Evolutionary conservation across 2,113 vertebrate species (phyloP).

Genomic region (Boulengeromyrus knoepffleri): DNA sequence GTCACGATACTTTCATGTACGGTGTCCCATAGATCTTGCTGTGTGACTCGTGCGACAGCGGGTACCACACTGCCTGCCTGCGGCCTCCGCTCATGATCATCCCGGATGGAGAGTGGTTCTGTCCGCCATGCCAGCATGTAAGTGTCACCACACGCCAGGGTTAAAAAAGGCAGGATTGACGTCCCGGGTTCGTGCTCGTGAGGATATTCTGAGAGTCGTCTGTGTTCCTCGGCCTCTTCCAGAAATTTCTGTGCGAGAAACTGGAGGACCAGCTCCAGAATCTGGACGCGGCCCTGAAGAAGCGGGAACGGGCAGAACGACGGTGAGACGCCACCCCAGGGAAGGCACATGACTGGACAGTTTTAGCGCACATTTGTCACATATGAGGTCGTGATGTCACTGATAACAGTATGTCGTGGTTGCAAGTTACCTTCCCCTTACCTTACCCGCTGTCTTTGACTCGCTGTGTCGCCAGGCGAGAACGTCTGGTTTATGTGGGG

Average conservation of each 20-base stretch:
- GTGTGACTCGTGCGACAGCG: conserved; percentile 88
- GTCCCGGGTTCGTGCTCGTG: not conserved
- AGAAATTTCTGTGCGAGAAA: conserved; percentile 94
- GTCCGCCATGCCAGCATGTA: conserved; percentile 95
- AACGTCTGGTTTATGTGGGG: conserved; percentile 91
- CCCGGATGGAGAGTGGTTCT: conserved; percentile 97
- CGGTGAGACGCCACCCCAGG: conserved; percentile 56
- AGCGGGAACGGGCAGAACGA: conserved; percentile 86
- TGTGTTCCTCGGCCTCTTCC: conserved; percentile 19
- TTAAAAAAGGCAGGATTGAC: not conserved
- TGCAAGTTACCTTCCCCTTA: conserved; percentile 10
- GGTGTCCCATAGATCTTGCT: conserved; percentile 74
- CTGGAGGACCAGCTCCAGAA: conserved; percentile 89
- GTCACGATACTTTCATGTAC: not conserved
- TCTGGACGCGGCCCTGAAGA: conserved; percentile 91
- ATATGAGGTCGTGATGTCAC: not conserved
- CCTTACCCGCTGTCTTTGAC: conserved; percentile 9
- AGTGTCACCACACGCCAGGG: not conserved
- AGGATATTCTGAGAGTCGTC: not conserved
- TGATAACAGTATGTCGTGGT: not conserved
- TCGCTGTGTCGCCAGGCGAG: conserved; percentile 66
- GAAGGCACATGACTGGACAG: not conserved
- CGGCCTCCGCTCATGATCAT: conserved; percentile 94
- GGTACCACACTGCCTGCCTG: conserved; percentile 93
- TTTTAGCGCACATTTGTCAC: not conserved